Conservation (phyloP, 1,140 invertebrate species). For the Drosophila yakuba region DNA sequence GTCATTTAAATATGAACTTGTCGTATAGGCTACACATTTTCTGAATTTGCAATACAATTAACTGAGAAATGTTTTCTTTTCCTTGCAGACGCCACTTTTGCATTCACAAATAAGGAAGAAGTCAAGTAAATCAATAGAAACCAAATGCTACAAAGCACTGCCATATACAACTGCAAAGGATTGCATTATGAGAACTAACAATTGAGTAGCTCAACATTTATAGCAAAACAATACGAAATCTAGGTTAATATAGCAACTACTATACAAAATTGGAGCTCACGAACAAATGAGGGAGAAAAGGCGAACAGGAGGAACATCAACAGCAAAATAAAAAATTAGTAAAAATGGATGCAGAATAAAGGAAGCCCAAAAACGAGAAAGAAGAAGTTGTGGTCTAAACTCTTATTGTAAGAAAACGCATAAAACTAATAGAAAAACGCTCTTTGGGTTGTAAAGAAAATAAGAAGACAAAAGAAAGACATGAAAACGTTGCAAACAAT, state of each 20-base stretch:
- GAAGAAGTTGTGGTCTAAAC: slow-evolving; percentile 42
- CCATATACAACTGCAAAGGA: slow-evolving; percentile 61
- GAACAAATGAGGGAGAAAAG: slow-evolving; percentile 26
- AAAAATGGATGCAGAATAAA: slow-evolving; percentile 37
- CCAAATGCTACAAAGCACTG: slow-evolving; percentile 68
- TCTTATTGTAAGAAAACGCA: slow-evolving; percentile 48
- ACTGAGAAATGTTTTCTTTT: neutral
- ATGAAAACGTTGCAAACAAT: slow-evolving; percentile 71
- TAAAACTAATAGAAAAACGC: slow-evolving; percentile 48
- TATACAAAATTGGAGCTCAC: slow-evolving; percentile 27
- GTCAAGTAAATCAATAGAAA: slow-evolving; percentile 63
- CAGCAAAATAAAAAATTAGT: slow-evolving; percentile 27
- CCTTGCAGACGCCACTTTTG: slow-evolving; percentile 49
- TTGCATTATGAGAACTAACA: slow-evolving; percentile 41
- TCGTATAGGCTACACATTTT: no score
- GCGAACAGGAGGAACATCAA: slow-evolving; percentile 38
- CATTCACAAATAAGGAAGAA: slow-evolving; percentile 14
- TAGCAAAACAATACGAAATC: slow-evolving; percentile 42
- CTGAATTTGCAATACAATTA: no score
- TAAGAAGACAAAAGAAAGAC: slow-evolving; percentile 41
- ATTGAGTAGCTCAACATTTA: slow-evolving; percentile 49
- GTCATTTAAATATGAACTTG: no score
- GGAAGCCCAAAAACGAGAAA: slow-evolving; percentile 18
- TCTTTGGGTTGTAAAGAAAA: slow-evolving; percentile 72
- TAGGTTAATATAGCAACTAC: slow-evolving; percentile 29